A percentile compares a stretch with the other conserved stretches of the same genome.
These are phyloP conservation scores for Resseliella maxima DNA, from an alignment of 2,888 invertebrate species.

Conservation along the genomic window DNA sequence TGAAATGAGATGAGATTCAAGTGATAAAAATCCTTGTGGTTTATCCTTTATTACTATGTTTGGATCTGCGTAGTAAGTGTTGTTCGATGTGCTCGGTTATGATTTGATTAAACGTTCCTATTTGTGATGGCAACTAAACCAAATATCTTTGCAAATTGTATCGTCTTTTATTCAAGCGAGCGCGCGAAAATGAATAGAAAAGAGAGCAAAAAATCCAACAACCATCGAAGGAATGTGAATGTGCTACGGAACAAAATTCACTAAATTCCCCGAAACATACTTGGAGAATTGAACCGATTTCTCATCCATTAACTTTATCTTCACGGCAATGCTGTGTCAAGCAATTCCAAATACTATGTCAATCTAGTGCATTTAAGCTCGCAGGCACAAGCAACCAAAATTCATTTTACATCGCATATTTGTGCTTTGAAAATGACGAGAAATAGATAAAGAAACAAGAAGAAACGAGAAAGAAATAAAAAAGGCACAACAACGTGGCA, in stretches of 20 bases:
- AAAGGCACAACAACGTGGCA: neutral
- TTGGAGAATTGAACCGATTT: neutral
- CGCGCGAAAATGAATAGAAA: neutral
- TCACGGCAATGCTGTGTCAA: neutral
- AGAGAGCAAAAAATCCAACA: neutral
- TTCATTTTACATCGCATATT: neutral
- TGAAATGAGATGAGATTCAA: neutral
- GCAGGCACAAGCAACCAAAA: neutral
- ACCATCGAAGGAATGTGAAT: neutral
- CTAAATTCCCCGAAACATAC: neutral
- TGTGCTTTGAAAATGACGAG: neutral
- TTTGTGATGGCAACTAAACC: neutral
- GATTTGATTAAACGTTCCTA: constrained; percentile 22
- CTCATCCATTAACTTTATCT: constrained; percentile 41
- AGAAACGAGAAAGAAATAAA: neutral
- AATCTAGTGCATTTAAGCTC: neutral
- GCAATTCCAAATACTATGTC: neutral
- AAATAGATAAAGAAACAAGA: neutral
- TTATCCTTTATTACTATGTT: constrained; percentile 16
- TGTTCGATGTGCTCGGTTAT: neutral
- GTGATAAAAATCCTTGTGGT: constrained; percentile 34
- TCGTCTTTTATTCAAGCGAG: neutral
- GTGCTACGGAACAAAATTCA: neutral
- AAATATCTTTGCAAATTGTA: neutral
- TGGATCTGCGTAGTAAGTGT: neutral